These are phyloP conservation scores for Galerucella pusilla DNA, from an alignment of 2,888 invertebrate species.

Conservation along the genomic window DNA sequence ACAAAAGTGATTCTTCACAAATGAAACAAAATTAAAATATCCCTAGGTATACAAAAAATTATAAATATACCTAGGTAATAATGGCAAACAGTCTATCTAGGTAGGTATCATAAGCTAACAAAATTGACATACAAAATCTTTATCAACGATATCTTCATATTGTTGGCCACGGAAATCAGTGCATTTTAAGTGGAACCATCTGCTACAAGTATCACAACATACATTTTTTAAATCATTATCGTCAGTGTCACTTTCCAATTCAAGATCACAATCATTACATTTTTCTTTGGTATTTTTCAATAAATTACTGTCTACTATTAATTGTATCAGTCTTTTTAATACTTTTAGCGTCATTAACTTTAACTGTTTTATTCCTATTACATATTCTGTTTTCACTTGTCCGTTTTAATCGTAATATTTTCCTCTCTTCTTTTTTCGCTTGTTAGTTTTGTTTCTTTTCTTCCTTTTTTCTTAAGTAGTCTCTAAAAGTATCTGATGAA, in stretches of 20 bases:
- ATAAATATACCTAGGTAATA: too few relatives aligned
- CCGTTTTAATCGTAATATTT: background rate
- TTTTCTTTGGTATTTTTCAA: too few relatives aligned
- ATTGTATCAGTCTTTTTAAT: too few relatives aligned
- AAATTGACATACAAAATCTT: slow-evolving; percentile 14
- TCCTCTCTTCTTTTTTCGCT: slow-evolving; percentile 4
- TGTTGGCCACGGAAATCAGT: slow-evolving; percentile 9
- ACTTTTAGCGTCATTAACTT: too few relatives aligned
- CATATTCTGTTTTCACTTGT: slow-evolving; percentile 4
- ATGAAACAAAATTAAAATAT: too few relatives aligned
- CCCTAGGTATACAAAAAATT: too few relatives aligned
- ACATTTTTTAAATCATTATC: slow-evolving; percentile 10
- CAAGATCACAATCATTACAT: background rate
- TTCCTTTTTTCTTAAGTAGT: background rate
- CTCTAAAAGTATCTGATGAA: slow-evolving; percentile 2
- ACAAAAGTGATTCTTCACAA: too few relatives aligned
- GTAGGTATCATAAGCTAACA: background rate
- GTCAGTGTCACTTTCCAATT: slow-evolving; percentile 11
- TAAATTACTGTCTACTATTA: too few relatives aligned
- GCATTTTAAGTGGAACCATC: slow-evolving; percentile 16
- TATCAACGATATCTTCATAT: slow-evolving; percentile 10
- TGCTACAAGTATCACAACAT: slow-evolving; percentile 11
- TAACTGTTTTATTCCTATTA: slow-evolving; percentile 1
- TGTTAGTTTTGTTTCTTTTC: background rate
- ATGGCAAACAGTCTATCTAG: too few relatives aligned